Evolutionary conservation across 2,113 vertebrate species (phyloP).

Genomic region (Psammodynastes pulverulentus): DNA sequence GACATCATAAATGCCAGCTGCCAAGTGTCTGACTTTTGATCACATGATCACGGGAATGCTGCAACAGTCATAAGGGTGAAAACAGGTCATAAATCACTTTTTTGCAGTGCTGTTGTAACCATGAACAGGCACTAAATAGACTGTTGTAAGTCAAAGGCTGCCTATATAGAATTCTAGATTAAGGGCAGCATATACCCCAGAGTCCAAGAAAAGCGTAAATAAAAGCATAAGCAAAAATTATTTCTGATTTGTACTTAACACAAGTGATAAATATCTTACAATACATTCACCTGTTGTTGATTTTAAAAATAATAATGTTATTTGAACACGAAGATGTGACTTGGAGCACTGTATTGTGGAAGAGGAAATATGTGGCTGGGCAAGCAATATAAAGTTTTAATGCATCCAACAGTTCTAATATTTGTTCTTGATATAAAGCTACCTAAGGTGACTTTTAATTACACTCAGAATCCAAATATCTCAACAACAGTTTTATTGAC

Average conservation of each 20-base stretch:
- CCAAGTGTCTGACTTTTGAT: not conserved
- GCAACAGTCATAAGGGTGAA: not conserved
- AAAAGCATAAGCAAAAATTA: not conserved
- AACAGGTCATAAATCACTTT: not conserved
- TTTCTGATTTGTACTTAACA: not conserved
- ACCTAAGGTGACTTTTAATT: not conserved
- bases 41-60: not conserved
- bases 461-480: not conserved
- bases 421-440: not conserved
- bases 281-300: not conserved
- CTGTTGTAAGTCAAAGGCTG: not conserved
- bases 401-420: not conserved
- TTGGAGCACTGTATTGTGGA: not conserved
- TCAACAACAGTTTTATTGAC: not conserved
- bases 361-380: not conserved
- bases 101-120: not conserved
- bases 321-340: not conserved
- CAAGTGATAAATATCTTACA: not conserved
- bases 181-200: not conserved
- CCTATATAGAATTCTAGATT: not conserved
- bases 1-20: not conserved
- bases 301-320: not conserved
- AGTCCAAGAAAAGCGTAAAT: not conserved
- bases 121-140: not conserved
- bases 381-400: not conserved